Evolutionary conservation across 2,113 vertebrate species (phyloP).

Genomic region (Camelus dromedarius): DNA sequence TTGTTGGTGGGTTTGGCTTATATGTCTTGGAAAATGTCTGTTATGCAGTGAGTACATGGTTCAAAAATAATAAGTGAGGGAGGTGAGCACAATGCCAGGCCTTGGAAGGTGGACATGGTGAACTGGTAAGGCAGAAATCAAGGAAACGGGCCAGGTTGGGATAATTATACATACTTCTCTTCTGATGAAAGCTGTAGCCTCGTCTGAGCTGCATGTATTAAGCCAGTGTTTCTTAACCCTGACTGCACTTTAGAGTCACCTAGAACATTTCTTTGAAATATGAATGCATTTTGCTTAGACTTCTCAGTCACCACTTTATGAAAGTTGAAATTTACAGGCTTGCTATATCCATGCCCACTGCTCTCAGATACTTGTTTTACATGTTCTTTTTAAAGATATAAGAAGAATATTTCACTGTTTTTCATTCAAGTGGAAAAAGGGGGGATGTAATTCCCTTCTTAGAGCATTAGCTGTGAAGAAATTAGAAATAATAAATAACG

Average conservation of each 20-base stretch:
- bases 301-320: neutral
- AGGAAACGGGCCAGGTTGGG: neutral
- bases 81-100: neutral
- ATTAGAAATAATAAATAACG: neutral
- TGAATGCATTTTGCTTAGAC: neutral
- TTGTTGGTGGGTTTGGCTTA: neutral
- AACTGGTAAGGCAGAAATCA: neutral
- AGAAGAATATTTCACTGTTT: neutral
- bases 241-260: neutral
- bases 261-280: neutral
- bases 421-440: slow-evolving; percentile 46
- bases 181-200: neutral
- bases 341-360: neutral
- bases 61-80: neutral
- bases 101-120: neutral
- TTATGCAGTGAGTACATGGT: neutral
- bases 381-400: slow-evolving; percentile 9
- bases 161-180: neutral
- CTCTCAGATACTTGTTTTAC: neutral
- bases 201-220: neutral
- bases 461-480: neutral
- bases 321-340: neutral
- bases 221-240: neutral
- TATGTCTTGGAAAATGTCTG: neutral
- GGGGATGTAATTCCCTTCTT: neutral